Conservation (phyloP, 2,797 vertebrate species). For the Esox lucius region DNA sequence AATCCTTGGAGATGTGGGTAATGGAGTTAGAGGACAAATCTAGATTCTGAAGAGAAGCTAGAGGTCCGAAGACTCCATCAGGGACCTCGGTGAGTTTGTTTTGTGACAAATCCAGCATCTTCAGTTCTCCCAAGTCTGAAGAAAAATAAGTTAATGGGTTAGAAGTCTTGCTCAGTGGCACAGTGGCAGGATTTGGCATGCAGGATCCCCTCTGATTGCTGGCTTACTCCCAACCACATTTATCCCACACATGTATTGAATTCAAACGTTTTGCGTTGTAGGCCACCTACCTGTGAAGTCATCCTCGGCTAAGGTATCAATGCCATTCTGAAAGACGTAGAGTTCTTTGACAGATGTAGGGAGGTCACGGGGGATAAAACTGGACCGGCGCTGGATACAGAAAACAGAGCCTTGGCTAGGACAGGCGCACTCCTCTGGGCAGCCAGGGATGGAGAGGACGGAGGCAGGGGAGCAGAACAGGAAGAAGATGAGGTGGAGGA, state of each 20-base stretch:
- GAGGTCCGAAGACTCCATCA: slow-evolving; percentile 80
- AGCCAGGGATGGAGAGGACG: slow-evolving; percentile 65
- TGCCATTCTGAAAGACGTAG: slow-evolving; percentile 88
- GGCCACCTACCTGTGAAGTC: slow-evolving; percentile 70
- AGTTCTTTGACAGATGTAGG: slow-evolving; percentile 75
- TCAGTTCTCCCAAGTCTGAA: slow-evolving; percentile 72
- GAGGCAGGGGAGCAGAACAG: slow-evolving; percentile 57
- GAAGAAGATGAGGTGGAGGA: slow-evolving; percentile 48
- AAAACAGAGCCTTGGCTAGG: slow-evolving; percentile 70
- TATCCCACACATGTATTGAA: not conserved
- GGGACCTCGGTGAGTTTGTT: slow-evolving; percentile 87
- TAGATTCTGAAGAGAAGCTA: slow-evolving; percentile 85
- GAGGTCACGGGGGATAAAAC: slow-evolving; percentile 75
- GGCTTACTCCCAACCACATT: not conserved
- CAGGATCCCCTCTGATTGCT: not conserved
- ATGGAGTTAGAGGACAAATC: slow-evolving; percentile 90
- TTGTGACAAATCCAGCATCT: slow-evolving; percentile 90
- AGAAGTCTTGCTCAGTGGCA: not conserved
- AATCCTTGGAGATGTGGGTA: slow-evolving; percentile 84
- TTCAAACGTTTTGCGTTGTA: not conserved
- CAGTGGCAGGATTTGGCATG: not conserved
- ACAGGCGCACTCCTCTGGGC: slow-evolving; percentile 84
- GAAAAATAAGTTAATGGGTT: not conserved
- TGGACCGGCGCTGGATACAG: slow-evolving; percentile 75
- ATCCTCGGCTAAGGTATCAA: slow-evolving; percentile 72